Conservation (phyloP, 2,113 vertebrate genomes). For the Bujurquina vittata region DNA sequence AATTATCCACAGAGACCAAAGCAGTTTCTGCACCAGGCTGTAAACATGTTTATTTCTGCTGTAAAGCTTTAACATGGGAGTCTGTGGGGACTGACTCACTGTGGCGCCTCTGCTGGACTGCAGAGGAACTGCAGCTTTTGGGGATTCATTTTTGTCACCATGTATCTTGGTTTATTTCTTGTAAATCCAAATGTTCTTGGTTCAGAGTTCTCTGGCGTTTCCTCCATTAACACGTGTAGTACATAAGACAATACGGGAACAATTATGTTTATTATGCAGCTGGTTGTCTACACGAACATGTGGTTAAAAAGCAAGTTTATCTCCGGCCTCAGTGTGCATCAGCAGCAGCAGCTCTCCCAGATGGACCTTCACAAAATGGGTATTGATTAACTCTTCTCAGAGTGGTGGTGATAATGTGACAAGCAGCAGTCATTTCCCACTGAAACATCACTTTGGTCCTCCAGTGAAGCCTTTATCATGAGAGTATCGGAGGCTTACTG, state of each 20-base stretch:
- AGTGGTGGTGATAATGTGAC: constrained; percentile 74
- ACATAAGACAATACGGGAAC: neutral
- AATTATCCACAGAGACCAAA: neutral
- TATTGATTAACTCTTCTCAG: constrained; percentile 70
- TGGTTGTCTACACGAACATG: neutral
- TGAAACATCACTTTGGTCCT: constrained; percentile 70
- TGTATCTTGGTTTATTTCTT: neutral
- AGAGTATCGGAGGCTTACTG: constrained; percentile 67
- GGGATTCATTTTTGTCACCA: neutral
- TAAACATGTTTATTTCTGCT: neutral
- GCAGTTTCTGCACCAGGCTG: neutral
- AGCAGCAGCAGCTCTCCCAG: constrained; percentile 35
- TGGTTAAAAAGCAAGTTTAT: constrained; percentile 10
- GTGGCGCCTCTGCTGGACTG: neutral
- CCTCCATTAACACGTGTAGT: neutral
- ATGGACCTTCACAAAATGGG: constrained; percentile 63
- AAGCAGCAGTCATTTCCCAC: constrained; percentile 75
- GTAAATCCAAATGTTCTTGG: neutral
- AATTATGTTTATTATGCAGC: constrained; percentile 3
- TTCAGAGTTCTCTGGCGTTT: neutral
- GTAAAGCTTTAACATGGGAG: neutral
- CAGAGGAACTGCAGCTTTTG: neutral
- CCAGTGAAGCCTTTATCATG: constrained; percentile 61
- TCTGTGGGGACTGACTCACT: neutral
- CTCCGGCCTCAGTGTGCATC: neutral